Conservation (phyloP, 2,113 vertebrate species). For the Lepisosteus osseus region DNA sequence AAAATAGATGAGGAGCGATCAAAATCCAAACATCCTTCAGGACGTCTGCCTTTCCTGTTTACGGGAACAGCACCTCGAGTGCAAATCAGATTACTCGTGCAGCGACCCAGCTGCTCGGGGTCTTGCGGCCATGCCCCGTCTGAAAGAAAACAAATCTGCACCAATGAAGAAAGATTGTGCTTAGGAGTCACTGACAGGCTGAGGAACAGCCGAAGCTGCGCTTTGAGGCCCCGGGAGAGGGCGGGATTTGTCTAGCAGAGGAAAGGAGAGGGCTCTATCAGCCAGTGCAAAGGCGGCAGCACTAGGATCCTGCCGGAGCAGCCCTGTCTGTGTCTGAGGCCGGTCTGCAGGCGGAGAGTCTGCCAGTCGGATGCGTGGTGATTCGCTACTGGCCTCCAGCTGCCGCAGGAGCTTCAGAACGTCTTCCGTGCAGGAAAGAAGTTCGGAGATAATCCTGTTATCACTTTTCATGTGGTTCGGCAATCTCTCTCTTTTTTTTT, state of each 20-base stretch:
- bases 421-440: neutral
- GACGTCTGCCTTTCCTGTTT: too few relatives aligned
- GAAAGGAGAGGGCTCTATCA: neutral
- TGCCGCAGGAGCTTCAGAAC: neutral
- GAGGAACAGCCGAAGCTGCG: neutral
- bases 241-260: neutral
- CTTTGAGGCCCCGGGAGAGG: neutral
- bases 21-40: too few relatives aligned
- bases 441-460: neutral
- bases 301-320: too few relatives aligned
- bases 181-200: neutral
- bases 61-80: too few relatives aligned
- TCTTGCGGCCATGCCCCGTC: too few relatives aligned
- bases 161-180: neutral
- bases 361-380: neutral
- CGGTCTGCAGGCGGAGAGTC: neutral
- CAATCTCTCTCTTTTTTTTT: neutral
- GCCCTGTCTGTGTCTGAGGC: neutral
- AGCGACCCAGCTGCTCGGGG: too few relatives aligned
- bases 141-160: too few relatives aligned
- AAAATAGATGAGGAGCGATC: too few relatives aligned
- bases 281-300: neutral
- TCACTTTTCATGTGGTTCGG: constrained; percentile 4
- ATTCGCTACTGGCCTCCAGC: neutral
- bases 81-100: too few relatives aligned